These are phyloP conservation scores for Theocolax elegans DNA, from an alignment of 1,140 invertebrate genomes.

Conservation along the genomic window DNA sequence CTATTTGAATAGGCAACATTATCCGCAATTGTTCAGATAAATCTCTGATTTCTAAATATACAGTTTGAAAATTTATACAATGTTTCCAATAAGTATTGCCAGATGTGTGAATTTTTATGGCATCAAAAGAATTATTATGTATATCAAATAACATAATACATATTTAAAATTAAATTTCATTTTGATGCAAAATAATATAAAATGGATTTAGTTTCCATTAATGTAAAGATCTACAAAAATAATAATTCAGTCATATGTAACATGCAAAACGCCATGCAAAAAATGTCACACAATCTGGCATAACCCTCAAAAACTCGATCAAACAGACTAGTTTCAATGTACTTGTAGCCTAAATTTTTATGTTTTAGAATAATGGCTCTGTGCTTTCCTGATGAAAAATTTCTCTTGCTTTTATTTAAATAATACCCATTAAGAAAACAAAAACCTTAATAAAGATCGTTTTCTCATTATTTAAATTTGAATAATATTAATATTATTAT, in stretches of 20 bases:
- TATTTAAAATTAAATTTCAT: neutral
- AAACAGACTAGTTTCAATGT: constrained; percentile 24
- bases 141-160: neutral
- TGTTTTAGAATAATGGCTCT: neutral
- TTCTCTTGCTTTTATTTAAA: constrained; percentile 12
- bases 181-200: constrained; percentile 18
- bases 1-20: constrained; percentile 20
- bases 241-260: neutral
- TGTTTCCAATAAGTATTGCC: constrained; percentile 25
- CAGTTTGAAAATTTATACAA: constrained; percentile 33
- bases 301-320: constrained; percentile 25
- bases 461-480: too few species aligned
- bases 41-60: constrained; percentile 38
- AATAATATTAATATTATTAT: too few species aligned
- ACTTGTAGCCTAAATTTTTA: constrained; percentile 7
- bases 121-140: too few species aligned
- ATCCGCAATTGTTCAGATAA: constrained; percentile 42
- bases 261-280: constrained; percentile 3
- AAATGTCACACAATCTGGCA: constrained; percentile 23
- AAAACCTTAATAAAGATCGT: too few species aligned
- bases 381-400: constrained; percentile 35
- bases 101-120: constrained; percentile 1
- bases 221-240: neutral
- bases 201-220: too few species aligned
- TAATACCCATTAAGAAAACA: too few species aligned